A percentile compares a stretch with the other conserved stretches of the same genome.
Evolutionary conservation across 2,113 vertebrate species (phyloP).

Genomic region (Strigops habroptila): DNA sequence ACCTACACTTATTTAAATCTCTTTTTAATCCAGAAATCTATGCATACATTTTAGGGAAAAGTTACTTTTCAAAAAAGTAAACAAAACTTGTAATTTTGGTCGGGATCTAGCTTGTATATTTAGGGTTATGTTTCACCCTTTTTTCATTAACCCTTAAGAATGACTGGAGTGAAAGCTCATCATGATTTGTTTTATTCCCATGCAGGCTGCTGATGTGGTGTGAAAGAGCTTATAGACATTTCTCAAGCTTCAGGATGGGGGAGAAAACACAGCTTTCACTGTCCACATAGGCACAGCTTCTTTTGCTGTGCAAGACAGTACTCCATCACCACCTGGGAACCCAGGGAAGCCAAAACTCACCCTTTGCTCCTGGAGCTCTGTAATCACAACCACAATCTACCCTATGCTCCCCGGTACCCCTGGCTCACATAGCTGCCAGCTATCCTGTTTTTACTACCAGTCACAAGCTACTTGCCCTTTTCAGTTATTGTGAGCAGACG

Average conservation of each 20-base stretch:
- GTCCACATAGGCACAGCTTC: neutral
- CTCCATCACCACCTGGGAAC: neutral
- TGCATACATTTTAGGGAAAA: neutral
- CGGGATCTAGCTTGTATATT: fast-evolving
- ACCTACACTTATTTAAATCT: neutral
- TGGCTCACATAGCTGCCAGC: fast-evolving
- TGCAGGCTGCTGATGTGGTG: neutral
- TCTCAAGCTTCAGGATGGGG: neutral
- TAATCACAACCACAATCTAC: neutral
- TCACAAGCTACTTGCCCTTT: neutral
- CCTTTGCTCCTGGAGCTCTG: neutral
- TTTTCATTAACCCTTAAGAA: neutral
- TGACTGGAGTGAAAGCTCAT: neutral
- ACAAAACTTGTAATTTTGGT: neutral
- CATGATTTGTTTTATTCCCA: neutral
- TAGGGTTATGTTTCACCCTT: neutral
- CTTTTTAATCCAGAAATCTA: conserved; percentile 6
- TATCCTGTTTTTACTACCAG: neutral
- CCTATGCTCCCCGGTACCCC: neutral
- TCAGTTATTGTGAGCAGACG: neutral
- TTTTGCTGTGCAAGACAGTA: neutral
- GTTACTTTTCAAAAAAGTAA: neutral
- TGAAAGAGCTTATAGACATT: neutral
- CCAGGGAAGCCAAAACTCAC: neutral
- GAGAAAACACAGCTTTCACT: neutral